Evolutionary conservation across 2,797 vertebrate genomes (phyloP), one percentile per base, ranked within the genome.

Genomic region (Merluccius polli): DNA sequence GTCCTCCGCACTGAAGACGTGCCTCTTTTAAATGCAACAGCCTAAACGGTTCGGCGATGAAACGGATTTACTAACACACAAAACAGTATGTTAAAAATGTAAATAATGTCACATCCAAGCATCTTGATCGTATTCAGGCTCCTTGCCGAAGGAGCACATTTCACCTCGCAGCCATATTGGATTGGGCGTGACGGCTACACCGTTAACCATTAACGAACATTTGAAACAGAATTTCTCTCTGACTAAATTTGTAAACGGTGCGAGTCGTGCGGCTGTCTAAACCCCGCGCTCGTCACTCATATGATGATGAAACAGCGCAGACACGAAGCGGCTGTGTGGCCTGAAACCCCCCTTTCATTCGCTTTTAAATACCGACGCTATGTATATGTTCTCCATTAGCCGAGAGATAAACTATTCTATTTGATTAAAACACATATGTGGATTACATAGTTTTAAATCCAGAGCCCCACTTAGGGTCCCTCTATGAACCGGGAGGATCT

Each of bases 401-500:
- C 82, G 70, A 82, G 77, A 65, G 32, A 27, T 80, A 80, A 75
- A 65, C 65, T 59, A 78, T 31, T 79, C 59, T 38, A n/a, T 77
- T 31, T 9, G 72, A 12, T 38, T 78, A 29, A 38, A 77, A 79
- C 75, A 6, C 38, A 74, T 65, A 71, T 36, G 69, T 82, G 75
- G 67, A 18, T 18, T 2, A 6, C 41, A 18, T 75, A 76, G 73
- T 48, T n/a, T 84, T 75, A 77, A 79, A 77, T 81, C 78, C 82
- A 74, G 31, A 81, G 80, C 78, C 52, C 41, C 41, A 48, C 41
- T 16, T 18, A 16, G 41, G 41, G 13, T 18, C 18, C 13, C 41
- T 48, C 1, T 18, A 18, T 48, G 85, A 84, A 79, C 84, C 78
- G 81, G 77, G 80, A 70, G 36, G 6, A 73, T 79, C 75, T 87